phyloP scores from a whole-genome alignment of 2,797 vertebrate species.

The Erpetoichthys calabaricus region DNA sequence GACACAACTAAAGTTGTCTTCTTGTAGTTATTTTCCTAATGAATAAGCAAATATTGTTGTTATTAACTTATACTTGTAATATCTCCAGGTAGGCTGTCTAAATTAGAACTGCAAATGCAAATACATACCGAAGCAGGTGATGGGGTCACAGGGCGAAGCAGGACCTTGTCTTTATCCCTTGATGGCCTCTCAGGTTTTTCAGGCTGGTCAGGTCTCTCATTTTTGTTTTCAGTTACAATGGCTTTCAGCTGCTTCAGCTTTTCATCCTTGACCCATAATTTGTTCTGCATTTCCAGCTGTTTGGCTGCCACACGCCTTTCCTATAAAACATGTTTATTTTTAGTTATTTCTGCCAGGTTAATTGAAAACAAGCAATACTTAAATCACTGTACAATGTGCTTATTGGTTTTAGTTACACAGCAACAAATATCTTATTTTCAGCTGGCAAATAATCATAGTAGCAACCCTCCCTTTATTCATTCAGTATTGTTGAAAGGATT shows the following conservation, averaged over 20 bases:
- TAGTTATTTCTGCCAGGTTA: background rate
- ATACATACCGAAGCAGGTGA: conserved; percentile 59
- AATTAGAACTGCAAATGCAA: background rate
- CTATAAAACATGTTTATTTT: conserved; percentile 25
- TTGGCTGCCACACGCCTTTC: conserved; percentile 86
- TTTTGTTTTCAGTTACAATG: conserved; percentile 71
- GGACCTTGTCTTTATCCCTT: conserved; percentile 55
- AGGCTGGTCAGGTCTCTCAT: conserved; percentile 27
- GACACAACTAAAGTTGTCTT: too few species aligned
- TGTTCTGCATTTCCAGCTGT: conserved; percentile 94
- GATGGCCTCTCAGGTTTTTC: conserved; percentile 61
- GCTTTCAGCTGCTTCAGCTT: conserved; percentile 94
- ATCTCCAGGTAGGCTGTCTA: too few species aligned
- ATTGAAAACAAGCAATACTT: background rate
- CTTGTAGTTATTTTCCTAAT: too few species aligned
- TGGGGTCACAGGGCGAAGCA: conserved; percentile 61
- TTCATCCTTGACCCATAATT: conserved; percentile 94
- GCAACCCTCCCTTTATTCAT: background rate
- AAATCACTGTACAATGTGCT: too few species aligned
- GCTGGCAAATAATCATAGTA: too few species aligned
- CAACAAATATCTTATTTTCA: too few species aligned
- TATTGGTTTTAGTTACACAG: background rate
- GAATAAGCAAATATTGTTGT: too few species aligned
- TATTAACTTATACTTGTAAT: too few species aligned
- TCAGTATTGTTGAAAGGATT: background rate